Evolutionary conservation across 2,797 vertebrate genomes (phyloP), one percentile per base, ranked within the genome.

Genomic region (Sphaeramia orbicularis): DNA sequence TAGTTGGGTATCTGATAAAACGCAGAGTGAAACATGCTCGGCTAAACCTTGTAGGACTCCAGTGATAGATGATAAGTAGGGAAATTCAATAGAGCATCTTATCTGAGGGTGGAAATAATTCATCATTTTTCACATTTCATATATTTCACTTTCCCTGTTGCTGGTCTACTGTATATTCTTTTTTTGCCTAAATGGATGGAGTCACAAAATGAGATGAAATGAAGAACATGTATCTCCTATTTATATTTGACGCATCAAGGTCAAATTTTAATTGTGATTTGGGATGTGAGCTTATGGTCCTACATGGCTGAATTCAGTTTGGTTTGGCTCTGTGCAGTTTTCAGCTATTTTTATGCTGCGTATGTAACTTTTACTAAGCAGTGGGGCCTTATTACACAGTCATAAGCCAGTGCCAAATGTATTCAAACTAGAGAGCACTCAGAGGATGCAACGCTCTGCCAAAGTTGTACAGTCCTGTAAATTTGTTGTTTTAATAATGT

Each of bases 201-300:
- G 18, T 36, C 32, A 32, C 4, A 9, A 40, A 40, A 21, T 74
- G 62, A 48, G 56, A 60, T 56, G 38, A 74, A 78, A 56, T 50
- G 45, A 62, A 24, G 40, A 48, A 12, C 18, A 19, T 62, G 41
- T 44, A 57, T 75, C 65, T 48, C 56, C 61, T 66, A 57, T 55
- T 47, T 41, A 49, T 32, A 37, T 73, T 49, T 75, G 80, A 79
- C 62, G 64, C 65, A 63, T 71, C 73, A 79, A 67, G 79, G 76
- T 81, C 72, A 71, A n/a, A 54, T 41, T 58, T 65, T 35, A 5
- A 79, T 71, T 32, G 50, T 68, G 54, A 45, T 68, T 52, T 42
- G n/a, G 36, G 56, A 60, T 27, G 50, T 42, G 27, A 42, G 62
- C 15, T 62, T 48, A 40, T 54, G 56, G 44, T 53, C 32, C 9